Evolutionary conservation across 2,888 invertebrate species (phyloP).

Genomic region (Ophion slaviceki): DNA sequence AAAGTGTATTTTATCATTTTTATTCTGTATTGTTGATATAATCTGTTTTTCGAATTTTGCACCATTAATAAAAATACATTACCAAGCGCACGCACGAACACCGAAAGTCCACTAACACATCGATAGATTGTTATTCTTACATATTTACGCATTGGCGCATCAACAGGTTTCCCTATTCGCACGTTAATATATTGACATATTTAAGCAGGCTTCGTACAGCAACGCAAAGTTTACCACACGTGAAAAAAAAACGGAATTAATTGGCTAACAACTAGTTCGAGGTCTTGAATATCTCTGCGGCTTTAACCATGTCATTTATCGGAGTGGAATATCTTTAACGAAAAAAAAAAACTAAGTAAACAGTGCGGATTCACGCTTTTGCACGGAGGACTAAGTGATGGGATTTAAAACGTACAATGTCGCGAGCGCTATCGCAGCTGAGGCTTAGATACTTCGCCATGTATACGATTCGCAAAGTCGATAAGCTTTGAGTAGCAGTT

Average conservation of each 20-base stretch:
- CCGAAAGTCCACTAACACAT: too few species aligned
- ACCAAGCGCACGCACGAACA: too few species aligned
- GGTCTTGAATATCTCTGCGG: not conserved
- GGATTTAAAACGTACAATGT: constrained; percentile 3
- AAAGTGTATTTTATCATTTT: too few species aligned
- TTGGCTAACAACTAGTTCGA: not conserved
- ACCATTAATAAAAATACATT: too few species aligned
- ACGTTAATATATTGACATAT: not conserved
- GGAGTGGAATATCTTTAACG: not conserved
- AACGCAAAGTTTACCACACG: not conserved
- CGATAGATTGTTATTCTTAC: not conserved
- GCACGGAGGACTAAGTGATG: not conserved
- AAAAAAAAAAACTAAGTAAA: not conserved
- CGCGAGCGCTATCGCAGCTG: constrained; percentile 25
- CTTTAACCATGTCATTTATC: not conserved
- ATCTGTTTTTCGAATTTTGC: too few species aligned
- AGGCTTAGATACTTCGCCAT: constrained; percentile 5
- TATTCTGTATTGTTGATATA: too few species aligned
- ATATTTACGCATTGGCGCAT: not conserved
- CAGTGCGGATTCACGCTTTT: not conserved
- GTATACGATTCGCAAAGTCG: not conserved
- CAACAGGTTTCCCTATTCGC: not conserved
- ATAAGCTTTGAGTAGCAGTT: not conserved
- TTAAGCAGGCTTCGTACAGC: not conserved
- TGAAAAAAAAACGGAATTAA: not conserved